phyloP scores from a whole-genome alignment of 2,888 invertebrate species.

The Noctuana brunneofusca region DNA sequence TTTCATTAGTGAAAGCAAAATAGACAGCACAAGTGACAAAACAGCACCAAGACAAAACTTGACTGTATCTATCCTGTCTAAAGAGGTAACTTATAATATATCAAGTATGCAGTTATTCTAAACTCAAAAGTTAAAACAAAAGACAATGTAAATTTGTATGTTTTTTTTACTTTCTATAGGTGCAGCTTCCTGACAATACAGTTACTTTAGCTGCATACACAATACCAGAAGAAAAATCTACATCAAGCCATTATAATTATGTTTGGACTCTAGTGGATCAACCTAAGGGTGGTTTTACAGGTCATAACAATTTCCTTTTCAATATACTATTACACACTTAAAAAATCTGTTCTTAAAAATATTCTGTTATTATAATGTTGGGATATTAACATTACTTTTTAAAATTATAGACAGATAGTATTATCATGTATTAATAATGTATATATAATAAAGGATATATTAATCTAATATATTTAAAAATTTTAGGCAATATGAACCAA shows the following conservation, averaged over 20 bases:
- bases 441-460: too few relatives aligned
- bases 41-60: conserved; percentile 84
- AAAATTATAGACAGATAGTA: too few relatives aligned
- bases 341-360: too few relatives aligned
- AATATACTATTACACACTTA: background rate
- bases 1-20: conserved; percentile 50
- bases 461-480: too few relatives aligned
- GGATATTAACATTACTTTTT: background rate
- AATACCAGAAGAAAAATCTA: conserved; percentile 88
- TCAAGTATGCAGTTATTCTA: background rate
- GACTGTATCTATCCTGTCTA: conserved; percentile 88
- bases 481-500: conserved; percentile 88
- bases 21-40: conserved; percentile 57
- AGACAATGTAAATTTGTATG: background rate
- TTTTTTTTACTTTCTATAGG: conserved; percentile 47
- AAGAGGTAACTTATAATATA: conserved; percentile 81
- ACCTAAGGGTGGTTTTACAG: conserved; percentile 88
- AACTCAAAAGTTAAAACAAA: background rate
- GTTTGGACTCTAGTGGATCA: conserved; percentile 94
- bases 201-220: conserved; percentile 92
- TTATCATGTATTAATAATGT: too few relatives aligned
- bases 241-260: conserved; percentile 91
- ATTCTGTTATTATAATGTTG: too few relatives aligned
- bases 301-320: conserved; percentile 47
- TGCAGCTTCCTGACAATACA: conserved; percentile 90